Conservation (phyloP, 2,888 invertebrate species). For the Seira ritae region DNA sequence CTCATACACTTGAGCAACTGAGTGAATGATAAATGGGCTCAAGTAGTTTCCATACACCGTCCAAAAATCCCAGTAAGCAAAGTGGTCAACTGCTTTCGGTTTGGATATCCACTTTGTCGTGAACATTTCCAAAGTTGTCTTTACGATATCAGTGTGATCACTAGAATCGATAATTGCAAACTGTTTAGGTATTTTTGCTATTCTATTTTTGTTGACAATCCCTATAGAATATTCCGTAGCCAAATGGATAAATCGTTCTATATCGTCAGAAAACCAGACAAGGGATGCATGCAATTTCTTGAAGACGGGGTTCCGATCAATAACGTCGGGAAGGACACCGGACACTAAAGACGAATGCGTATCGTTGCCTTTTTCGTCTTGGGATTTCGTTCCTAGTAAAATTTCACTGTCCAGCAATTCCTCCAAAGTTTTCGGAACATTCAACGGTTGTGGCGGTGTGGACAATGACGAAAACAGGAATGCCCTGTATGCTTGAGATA, state of each 20-base stretch:
- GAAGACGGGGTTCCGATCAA: background rate
- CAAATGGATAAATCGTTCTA: background rate
- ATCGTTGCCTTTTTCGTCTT: background rate
- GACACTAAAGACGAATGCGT: background rate
- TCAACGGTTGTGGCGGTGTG: background rate
- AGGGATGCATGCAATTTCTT: background rate
- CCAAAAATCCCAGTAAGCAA: background rate
- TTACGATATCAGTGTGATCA: background rate
- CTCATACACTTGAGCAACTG: background rate
- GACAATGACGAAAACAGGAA: background rate
- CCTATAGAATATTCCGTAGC: background rate
- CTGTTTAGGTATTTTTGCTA: background rate
- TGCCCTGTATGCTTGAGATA: background rate
- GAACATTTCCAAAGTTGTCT: background rate
- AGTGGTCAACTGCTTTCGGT: background rate
- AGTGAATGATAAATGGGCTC: background rate
- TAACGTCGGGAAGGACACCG: background rate
- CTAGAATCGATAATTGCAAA: constrained; percentile 2
- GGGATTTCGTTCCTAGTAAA: background rate
- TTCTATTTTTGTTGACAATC: background rate
- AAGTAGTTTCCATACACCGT: background rate
- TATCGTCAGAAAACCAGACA: background rate
- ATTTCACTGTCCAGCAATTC: background rate
- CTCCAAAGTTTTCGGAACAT: background rate
- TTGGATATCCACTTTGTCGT: constrained; percentile 22